These are phyloP conservation scores for Lasioglossum pauxillum DNA, from an alignment of 2,888 invertebrate genomes.

Conservation along the genomic window DNA sequence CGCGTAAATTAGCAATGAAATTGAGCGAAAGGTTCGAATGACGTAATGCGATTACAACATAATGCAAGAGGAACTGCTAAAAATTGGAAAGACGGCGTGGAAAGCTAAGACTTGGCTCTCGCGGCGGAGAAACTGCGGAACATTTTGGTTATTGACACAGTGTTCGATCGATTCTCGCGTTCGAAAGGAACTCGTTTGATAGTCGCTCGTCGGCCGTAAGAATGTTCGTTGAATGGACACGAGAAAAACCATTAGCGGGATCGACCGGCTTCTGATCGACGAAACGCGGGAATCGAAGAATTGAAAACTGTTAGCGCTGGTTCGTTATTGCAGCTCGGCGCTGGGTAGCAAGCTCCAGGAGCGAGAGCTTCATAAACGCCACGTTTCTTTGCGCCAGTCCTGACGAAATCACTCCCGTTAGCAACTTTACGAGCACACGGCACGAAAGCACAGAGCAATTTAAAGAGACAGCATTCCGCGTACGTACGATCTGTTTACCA, in stretches of 20 bases:
- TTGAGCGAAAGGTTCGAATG: too few relatives aligned
- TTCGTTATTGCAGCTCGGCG: background rate
- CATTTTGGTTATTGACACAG: background rate
- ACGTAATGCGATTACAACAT: too few relatives aligned
- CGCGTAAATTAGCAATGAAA: too few relatives aligned
- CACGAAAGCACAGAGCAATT: conserved; percentile 34
- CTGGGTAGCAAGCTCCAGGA: background rate
- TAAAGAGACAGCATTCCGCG: conserved; percentile 26
- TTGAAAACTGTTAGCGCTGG: background rate
- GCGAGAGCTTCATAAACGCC: background rate
- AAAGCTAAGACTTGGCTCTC: too few relatives aligned
- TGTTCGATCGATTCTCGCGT: background rate
- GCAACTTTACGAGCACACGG: conserved; percentile 27
- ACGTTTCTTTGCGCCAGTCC: background rate
- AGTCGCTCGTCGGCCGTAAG: background rate
- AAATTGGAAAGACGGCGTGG: too few relatives aligned
- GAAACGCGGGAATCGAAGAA: background rate
- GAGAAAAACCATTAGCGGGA: background rate
- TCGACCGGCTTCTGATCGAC: background rate
- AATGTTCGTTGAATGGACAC: conserved; percentile 1
- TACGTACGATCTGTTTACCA: conserved; percentile 38
- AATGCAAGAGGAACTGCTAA: too few relatives aligned
- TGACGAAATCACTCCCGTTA: conserved; percentile 16
- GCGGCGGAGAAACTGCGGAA: background rate
- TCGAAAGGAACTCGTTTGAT: background rate